Conservation (phyloP, 2,888 invertebrate genomes). For the Drosophila kambysellisi region DNA sequence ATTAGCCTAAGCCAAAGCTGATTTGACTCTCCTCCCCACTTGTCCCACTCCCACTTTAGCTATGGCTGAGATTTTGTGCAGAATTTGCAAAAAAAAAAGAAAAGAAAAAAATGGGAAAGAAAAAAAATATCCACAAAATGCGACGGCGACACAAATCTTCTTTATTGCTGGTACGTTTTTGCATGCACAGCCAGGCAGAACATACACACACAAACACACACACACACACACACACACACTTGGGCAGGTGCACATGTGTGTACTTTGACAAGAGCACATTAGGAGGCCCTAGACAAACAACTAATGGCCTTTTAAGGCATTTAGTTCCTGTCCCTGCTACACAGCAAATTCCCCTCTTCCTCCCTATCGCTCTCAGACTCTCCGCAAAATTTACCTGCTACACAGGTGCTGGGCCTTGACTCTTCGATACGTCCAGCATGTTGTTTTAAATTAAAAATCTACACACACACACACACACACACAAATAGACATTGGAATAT, state of each 20-base stretch:
- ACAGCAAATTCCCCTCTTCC: conserved; percentile 11
- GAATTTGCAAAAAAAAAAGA: conserved; percentile 64
- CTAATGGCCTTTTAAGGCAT: conserved; percentile 80
- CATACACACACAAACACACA: conserved; percentile 21
- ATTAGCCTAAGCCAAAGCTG: conserved; percentile 80
- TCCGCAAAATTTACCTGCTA: conserved; percentile 21
- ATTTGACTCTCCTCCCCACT: conserved; percentile 52
- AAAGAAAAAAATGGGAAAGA: conserved; percentile 6
- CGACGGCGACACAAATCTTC: conserved; percentile 78
- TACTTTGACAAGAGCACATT: conserved; percentile 76
- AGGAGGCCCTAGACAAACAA: conserved; percentile 75
- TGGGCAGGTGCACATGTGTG: conserved; percentile 46
- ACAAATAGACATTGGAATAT: conserved; percentile 36
- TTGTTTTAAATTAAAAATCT: conserved; percentile 79
- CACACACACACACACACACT: conserved; percentile 9
- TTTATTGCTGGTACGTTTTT: conserved; percentile 78
- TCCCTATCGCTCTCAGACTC: background rate
- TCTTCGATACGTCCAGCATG: conserved; percentile 58
- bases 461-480: conserved; percentile 34
- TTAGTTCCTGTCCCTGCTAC: conserved; percentile 47
- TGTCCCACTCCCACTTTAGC: conserved; percentile 8
- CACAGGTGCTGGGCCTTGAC: conserved; percentile 53
- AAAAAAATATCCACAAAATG: conserved; percentile 71
- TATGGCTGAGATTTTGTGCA: conserved; percentile 69
- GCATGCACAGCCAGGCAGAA: conserved; percentile 61